phyloP scores from a whole-genome alignment of 1,140 invertebrate species.

The Sinonovacula constricta region DNA sequence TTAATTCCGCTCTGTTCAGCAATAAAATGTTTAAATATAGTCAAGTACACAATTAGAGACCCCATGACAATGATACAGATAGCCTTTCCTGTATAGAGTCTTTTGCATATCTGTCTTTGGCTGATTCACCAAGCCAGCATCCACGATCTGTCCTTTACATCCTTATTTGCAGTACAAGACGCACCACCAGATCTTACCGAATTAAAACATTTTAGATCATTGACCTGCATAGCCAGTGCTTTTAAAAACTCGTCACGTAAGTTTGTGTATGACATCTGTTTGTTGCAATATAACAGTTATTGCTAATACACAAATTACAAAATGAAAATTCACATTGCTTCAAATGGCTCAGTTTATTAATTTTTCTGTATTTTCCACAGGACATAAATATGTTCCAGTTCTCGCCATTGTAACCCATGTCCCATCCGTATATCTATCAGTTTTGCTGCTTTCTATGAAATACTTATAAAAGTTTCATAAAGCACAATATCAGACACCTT shows the following conservation, averaged over 20 bases:
- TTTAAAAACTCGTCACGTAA: slow-evolving; percentile 1
- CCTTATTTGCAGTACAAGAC: slow-evolving; percentile 11
- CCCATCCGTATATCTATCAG: not conserved
- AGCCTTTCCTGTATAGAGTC: not conserved
- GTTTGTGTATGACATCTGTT: not conserved
- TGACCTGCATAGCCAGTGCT: slow-evolving; percentile 8
- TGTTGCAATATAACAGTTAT: not conserved
- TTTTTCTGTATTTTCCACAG: not conserved
- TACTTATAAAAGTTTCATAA: not conserved
- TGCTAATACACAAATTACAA: not conserved
- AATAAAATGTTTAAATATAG: too few species aligned
- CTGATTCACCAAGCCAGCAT: not conserved
- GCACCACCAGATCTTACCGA: slow-evolving; percentile 30
- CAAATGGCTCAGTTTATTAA: not conserved
- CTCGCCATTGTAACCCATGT: not conserved
- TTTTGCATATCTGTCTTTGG: slow-evolving; percentile 2
- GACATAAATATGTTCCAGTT: slow-evolving; percentile 2
- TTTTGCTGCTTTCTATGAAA: slow-evolving; percentile 11
- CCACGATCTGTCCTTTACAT: slow-evolving; percentile 1
- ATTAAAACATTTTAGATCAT: slow-evolving; percentile 16
- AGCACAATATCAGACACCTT: not conserved
- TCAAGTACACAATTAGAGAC: not conserved
- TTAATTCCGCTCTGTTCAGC: too few species aligned
- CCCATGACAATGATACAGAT: slow-evolving; percentile 1
- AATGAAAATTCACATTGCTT: not conserved